Percentiles rank a stretch among this genome's conserved stretches.
Conservation (phyloP, 1,140 invertebrate species). For the Drosophila eugracilis region DNA sequence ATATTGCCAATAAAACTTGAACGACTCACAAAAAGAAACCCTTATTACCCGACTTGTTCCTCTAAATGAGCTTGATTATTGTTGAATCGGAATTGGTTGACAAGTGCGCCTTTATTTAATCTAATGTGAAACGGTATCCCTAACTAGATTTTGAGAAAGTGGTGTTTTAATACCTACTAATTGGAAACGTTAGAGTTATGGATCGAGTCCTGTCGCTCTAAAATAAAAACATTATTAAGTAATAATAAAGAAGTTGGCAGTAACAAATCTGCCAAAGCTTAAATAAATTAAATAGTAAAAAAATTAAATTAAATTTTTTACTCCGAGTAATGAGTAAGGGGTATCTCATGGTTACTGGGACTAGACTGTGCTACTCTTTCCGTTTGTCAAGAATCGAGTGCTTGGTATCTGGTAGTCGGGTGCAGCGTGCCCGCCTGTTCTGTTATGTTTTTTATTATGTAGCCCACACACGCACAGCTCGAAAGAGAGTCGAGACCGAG, state of each 20-base stretch:
- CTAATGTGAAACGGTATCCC: not conserved
- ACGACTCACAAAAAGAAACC: not conserved
- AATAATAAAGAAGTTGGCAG: too few relatives aligned
- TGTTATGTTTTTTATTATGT: slow-evolving; percentile 63
- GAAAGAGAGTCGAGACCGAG: slow-evolving; percentile 33
- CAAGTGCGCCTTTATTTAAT: not conserved
- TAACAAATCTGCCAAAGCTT: too few relatives aligned
- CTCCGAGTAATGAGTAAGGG: too few relatives aligned
- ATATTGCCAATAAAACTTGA: not conserved
- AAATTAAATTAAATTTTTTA: too few relatives aligned
- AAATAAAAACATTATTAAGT: too few relatives aligned
- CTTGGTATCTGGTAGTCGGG: slow-evolving; percentile 13
- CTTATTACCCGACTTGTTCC: not conserved
- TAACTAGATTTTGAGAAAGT: slow-evolving; percentile 1
- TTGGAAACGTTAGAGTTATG: too few relatives aligned
- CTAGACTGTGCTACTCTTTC: too few relatives aligned
- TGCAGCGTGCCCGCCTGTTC: slow-evolving; percentile 4
- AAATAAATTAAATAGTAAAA: too few relatives aligned
- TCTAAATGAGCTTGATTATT: not conserved
- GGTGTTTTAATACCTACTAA: not conserved
- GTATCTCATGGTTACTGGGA: too few relatives aligned
- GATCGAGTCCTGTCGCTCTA: too few relatives aligned
- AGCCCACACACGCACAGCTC: slow-evolving; percentile 50
- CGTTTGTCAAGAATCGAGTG: not conserved
- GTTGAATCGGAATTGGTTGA: not conserved